phyloP scores from a whole-genome alignment of 2,113 vertebrate species.

The Parotia lawesii region DNA sequence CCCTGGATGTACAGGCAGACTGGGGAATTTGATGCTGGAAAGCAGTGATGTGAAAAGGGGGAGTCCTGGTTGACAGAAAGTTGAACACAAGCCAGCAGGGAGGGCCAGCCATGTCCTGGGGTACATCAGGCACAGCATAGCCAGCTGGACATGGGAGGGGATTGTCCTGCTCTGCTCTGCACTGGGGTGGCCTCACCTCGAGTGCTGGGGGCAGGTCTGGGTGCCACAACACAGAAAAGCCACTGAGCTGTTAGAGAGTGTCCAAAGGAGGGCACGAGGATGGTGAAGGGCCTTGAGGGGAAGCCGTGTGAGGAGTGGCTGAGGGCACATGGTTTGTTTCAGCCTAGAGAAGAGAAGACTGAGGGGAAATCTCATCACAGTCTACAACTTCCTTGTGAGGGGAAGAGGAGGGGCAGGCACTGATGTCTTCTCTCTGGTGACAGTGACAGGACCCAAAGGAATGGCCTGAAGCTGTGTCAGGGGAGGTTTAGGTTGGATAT shows the following conservation, averaged over 20 bases:
- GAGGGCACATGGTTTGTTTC: neutral
- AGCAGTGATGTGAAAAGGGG: neutral
- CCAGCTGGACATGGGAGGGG: neutral
- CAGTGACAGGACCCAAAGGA: neutral
- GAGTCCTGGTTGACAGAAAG: neutral
- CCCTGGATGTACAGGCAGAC: neutral
- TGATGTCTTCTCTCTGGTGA: too few relatives aligned
- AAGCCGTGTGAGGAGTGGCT: rapidly evolving
- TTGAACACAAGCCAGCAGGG: neutral
- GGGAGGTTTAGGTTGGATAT: neutral
- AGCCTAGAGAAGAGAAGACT: neutral
- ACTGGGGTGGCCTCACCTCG: neutral
- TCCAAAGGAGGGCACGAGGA: neutral
- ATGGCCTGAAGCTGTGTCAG: neutral
- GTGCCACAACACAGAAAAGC: neutral
- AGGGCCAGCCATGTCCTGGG: rapidly evolving
- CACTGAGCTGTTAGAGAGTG: neutral
- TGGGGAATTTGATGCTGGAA: neutral
- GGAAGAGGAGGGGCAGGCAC: neutral
- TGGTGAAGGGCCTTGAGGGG: neutral
- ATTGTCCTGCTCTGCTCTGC: neutral
- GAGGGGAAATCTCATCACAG: neutral
- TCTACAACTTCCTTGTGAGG: neutral
- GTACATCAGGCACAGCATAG: rapidly evolving
- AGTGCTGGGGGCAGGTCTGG: neutral